These are phyloP conservation scores for Eleginops maclovinus DNA, from an alignment of 2,113 vertebrate genomes.

Conservation along the genomic window DNA sequence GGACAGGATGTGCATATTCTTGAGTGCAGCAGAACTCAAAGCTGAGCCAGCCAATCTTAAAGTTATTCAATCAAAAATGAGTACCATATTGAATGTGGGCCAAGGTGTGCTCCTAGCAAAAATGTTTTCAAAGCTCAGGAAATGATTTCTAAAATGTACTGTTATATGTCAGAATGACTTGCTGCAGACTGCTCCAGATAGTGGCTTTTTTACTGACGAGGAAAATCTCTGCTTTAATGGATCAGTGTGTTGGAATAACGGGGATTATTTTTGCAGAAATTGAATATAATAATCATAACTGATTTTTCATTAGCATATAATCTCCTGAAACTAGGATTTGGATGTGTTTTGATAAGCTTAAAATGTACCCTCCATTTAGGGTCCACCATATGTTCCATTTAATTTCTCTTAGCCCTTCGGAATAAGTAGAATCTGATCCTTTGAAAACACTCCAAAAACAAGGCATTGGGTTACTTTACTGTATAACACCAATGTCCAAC, in stretches of 20 bases:
- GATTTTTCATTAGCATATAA: too few relatives aligned
- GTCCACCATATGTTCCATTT: too few relatives aligned
- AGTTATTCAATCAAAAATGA: conserved; percentile 79
- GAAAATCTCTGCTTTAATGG: conserved; percentile 27
- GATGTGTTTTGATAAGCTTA: too few relatives aligned
- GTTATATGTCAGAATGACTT: conserved; percentile 58
- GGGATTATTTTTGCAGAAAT: too few relatives aligned
- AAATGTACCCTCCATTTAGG: too few relatives aligned
- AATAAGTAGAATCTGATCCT: too few relatives aligned
- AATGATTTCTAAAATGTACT: conserved; percentile 63
- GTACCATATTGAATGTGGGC: conserved; percentile 57
- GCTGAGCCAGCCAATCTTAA: conserved; percentile 70
- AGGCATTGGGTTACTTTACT: too few relatives aligned
- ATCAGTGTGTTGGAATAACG: too few relatives aligned
- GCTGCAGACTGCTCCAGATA: conserved; percentile 33
- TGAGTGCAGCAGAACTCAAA: conserved; percentile 55
- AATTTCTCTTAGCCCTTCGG: too few relatives aligned
- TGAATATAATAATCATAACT: not conserved
- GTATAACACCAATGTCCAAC: too few relatives aligned
- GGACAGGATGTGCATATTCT: conserved; percentile 63
- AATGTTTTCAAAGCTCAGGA: conserved; percentile 59
- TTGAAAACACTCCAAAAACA: too few relatives aligned
- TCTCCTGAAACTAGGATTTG: too few relatives aligned
- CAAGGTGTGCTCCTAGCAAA: conserved; percentile 61
- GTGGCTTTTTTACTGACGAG: not conserved